Evolutionary conservation across 92 coral and sea anemone genomes (phyloP), one percentile per base, ranked within the genome.

Genomic region (Porites rus): DNA sequence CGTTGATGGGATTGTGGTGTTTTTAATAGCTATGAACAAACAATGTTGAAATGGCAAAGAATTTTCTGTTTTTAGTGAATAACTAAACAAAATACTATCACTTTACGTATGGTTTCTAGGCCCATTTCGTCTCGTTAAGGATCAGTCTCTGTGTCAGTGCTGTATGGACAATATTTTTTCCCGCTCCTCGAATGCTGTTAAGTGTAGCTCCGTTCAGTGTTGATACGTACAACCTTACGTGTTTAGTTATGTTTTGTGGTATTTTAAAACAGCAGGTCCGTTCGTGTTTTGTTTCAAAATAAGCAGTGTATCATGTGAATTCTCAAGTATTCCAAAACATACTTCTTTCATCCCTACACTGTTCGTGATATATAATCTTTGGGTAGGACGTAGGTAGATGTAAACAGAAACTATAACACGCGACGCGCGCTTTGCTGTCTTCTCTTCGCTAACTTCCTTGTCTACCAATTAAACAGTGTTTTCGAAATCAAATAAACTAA

Each of bases 331-430:
- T 21, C 17, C 62, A 82, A 72, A 69, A 78, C 61, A 56, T 9
- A 10, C 61, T 56, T 56, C 61, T 56, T 56, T 12, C 73, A 5
- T 43, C 73, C 86, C 61, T 43, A 58, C 86, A 61, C 51, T 54
- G 87, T 18, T 17, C 59, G 71, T 81, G 46, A 58, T 59, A 52
- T 81, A 38, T 38, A 38, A 38, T 72, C 46, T 8, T 53, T 70
- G 17, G 86, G 65, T 38, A 38, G 46, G 46, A 38, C 46, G 46
- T 38, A 38, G 46, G 46, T 58, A 70, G 7, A 70, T 81, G 86
- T 81, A 81, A 69, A 81, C 86, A 81, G 86, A 80, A 80, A 80
- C 28, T 69, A 76, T 8, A 70, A 58, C 60, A 71, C 78, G 56
- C 69, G 86, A 69, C 65, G 52, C 20, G 25, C 58, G 58, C 77